Percentiles rank a stretch among this genome's conserved stretches.
Conservation (phyloP, 2,797 vertebrate genomes). For the Poeciliopsis presidionis region DNA sequence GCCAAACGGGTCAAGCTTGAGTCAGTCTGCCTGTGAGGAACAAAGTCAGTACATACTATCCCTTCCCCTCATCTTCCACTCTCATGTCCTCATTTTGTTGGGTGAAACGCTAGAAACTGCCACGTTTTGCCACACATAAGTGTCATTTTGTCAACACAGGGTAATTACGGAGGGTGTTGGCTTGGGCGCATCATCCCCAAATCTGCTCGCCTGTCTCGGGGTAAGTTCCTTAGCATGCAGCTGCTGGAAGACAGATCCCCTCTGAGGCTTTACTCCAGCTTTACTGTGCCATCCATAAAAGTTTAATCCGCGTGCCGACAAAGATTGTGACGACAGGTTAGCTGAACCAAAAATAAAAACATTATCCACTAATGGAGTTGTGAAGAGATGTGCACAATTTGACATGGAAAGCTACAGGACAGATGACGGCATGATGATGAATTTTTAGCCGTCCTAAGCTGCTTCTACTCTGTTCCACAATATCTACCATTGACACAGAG, state of each 20-base stretch:
- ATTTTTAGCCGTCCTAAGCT: slow-evolving; percentile 30
- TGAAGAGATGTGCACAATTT: slow-evolving; percentile 26
- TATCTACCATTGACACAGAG: background rate
- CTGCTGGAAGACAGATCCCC: slow-evolving; percentile 38
- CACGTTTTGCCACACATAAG: slow-evolving; percentile 30
- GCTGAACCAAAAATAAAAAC: slow-evolving; percentile 24
- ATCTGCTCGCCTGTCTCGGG: slow-evolving; percentile 21
- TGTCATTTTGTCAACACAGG: slow-evolving; percentile 44
- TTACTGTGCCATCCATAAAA: slow-evolving; percentile 22
- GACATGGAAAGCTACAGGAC: slow-evolving; percentile 40
- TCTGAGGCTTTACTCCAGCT: slow-evolving; percentile 31
- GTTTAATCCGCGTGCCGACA: slow-evolving; percentile 24
- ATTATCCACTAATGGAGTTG: slow-evolving; percentile 38
- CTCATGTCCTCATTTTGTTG: slow-evolving; percentile 41
- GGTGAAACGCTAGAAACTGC: slow-evolving; percentile 38
- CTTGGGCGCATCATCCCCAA: slow-evolving; percentile 30
- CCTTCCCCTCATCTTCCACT: slow-evolving; percentile 16
- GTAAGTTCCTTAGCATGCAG: slow-evolving; percentile 18
- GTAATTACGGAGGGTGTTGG: slow-evolving; percentile 50
- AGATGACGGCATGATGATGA: slow-evolving; percentile 61
- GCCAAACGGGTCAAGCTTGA: slow-evolving; percentile 56
- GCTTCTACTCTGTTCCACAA: slow-evolving; percentile 7
- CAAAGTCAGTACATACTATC: slow-evolving; percentile 36
- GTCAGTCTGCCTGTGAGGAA: slow-evolving; percentile 62
- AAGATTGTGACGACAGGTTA: slow-evolving; percentile 21